Evolutionary conservation across 2,797 vertebrate genomes (phyloP), one percentile per base, ranked within the genome.

Genomic region (Carcharodon carcharias): DNA sequence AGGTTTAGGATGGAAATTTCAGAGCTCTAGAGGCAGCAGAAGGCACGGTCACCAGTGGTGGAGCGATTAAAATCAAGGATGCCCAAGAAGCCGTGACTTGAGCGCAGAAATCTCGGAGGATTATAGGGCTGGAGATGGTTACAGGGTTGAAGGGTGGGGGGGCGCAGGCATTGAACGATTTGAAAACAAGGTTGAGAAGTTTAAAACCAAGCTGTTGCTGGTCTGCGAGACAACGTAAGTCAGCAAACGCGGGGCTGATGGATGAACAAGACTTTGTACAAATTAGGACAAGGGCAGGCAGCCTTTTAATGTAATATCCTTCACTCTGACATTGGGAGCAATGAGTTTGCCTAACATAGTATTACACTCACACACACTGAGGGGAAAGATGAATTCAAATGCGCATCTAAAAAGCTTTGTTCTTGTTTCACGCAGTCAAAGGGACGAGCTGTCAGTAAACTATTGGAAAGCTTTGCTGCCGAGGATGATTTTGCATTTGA

Each of bases 401-500:
- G n/a, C 26, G 21, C 61, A 63, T 63, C 63, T 67, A 26, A 65
- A 67, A 40, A 45, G 61, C 11, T 67, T 28, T 93, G 23, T 93
- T 93, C 61, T 67, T 67, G 93, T 45, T 95, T 95, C 56, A 82
- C 67, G 0, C 97, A 99, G 98, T 98, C 98, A 96, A 99, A 99
- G 97, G 99, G 99, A 91, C 98, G 98, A 8, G 99, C 98, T 0
- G 98, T 99, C 96, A 99, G 98, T 97, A 98, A 98, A 18, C 98
- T 99, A 96, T 98, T 99, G 97, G 98, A 99, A 97, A 99, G 98
- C 97, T 99, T 99, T 40, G 97, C 99, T 0, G 98, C 98, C 1
- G 98, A 99, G 56, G 98, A 98, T 0, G 98, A 98, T 97, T 99
- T 99, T 23, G 98, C 97, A 94, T 98, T 99, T 67, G 98, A 99